Evolutionary conservation across 1,140 invertebrate species (phyloP), one percentile per base, ranked within the genome.

Genomic region (Catajapyx aquilonaris): DNA sequence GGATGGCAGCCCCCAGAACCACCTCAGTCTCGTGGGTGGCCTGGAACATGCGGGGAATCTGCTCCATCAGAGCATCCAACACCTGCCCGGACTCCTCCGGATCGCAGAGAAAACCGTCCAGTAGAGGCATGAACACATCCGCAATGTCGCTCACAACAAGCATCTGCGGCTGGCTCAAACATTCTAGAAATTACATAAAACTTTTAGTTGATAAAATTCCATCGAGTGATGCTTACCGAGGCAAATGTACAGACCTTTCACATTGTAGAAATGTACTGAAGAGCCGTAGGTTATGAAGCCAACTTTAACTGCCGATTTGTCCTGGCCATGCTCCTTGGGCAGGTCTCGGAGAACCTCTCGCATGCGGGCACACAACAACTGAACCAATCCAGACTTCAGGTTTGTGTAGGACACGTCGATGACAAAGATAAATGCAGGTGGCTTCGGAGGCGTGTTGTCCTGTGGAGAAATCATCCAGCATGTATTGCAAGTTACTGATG

Each of bases 381-480:
- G 66, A 2, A 97, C 71, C 41, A 98, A 63, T 5, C 94, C 93
- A 38, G 74, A 88, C 56, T 90, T 91, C 3, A 97, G 65, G 44
- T 83, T 83, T 51, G 94, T 94, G 54, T 97, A 96, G 0, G 88
- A 94, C 1, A 98, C 94, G 58, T 99, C 94, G 41, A 99, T 80
- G 38, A 96, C 66, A 57, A 98, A 98, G 41, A 98, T 78, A 42
- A 94, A 74, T 3, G 88, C 93, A 33, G 94, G 94, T 41, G 87
- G 73, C 52, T 91, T 88, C 0, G 94, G 93, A 20, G 81, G 63
- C 28, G 63, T 64, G 49, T 87, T 85, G 52, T 95, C 85, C 79
- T 87, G 56, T 4, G 58, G 60, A 39, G 36, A 31, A 38, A 44
- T 36, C 31, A 35, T 5, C 2, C 13, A 35, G 17, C 7, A 28